phyloP scores from a whole-genome alignment of 2,113 vertebrate species.

The Porphyrio hochstetteri region DNA sequence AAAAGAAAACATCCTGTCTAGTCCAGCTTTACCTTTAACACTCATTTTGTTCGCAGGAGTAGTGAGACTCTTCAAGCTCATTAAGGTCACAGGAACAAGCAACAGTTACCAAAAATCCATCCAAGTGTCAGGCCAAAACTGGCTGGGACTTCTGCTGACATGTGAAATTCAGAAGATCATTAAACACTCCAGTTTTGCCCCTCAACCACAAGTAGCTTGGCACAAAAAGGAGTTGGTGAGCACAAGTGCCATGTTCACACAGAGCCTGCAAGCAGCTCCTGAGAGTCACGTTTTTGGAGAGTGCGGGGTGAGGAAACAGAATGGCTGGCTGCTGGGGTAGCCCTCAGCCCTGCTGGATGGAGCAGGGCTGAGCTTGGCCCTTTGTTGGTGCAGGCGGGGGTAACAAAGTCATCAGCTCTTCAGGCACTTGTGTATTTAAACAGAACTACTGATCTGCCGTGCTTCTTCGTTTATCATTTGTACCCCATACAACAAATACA shows the following conservation, averaged over 20 bases:
- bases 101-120: neutral
- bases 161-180: neutral
- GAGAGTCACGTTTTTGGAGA: rapidly evolving
- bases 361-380: neutral
- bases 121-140: neutral
- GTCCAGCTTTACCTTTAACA: neutral
- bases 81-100: neutral
- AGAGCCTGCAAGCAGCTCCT: neutral
- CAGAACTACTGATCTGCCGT: neutral
- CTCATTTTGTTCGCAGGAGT: neutral
- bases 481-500: neutral
- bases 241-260: neutral
- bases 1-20: neutral
- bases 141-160: neutral
- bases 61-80: neutral
- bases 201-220: neutral
- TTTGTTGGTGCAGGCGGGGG: rapidly evolving
- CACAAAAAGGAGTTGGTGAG: neutral
- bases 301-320: rapidly evolving
- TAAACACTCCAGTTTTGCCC: neutral
- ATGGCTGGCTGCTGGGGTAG: neutral
- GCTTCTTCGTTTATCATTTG: neutral
- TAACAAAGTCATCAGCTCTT: neutral
- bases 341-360: neutral
- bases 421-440: neutral